Conservation (phyloP, 2,888 invertebrate species). For the Pollenia griseotomentosa region DNA sequence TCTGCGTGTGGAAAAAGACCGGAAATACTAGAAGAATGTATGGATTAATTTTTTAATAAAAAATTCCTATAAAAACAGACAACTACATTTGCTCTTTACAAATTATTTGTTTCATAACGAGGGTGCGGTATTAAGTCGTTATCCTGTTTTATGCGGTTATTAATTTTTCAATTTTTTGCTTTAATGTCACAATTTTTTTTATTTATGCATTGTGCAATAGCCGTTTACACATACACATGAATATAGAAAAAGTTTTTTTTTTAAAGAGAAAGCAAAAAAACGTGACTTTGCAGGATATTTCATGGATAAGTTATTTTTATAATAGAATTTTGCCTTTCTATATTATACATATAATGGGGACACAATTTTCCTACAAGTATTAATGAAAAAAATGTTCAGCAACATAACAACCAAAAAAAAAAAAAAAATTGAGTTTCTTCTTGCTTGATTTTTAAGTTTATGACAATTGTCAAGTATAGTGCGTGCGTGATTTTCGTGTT, state of each 20-base stretch:
- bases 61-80: neutral
- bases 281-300: conserved; percentile 63
- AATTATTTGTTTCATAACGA: conserved; percentile 21
- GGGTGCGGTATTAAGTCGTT: conserved; percentile 52
- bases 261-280: conserved; percentile 12
- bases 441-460: conserved; percentile 40
- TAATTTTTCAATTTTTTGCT: conserved; percentile 33
- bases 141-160: conserved; percentile 28
- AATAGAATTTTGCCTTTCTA: conserved; percentile 37
- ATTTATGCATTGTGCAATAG: conserved; percentile 15
- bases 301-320: conserved; percentile 49
- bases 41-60: neutral
- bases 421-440: neutral
- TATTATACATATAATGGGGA: neutral
- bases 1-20: too few relatives aligned
- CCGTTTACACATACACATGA: neutral
- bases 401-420: neutral
- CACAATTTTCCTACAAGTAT: neutral
- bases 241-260: conserved; percentile 10
- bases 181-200: neutral
- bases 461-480: conserved; percentile 57
- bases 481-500: conserved; percentile 66
- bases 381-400: neutral
- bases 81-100: neutral
- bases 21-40: too few relatives aligned